Conservation (phyloP, 2,888 invertebrate species). For the Euspilapteryx auroguttella region DNA sequence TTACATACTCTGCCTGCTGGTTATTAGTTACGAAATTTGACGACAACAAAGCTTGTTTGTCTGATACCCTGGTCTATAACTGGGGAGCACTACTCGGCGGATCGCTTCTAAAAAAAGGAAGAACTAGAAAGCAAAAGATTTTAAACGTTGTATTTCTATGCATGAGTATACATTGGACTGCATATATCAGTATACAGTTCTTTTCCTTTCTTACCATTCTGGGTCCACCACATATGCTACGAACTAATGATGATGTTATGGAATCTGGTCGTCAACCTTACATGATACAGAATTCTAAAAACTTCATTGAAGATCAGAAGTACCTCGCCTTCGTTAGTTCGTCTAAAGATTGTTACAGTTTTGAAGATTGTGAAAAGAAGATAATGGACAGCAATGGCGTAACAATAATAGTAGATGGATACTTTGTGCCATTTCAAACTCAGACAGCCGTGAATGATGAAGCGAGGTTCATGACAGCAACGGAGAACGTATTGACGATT, state of each 20-base stretch:
- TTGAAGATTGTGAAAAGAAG: slow-evolving; percentile 17
- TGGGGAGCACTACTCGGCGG: slow-evolving; percentile 33
- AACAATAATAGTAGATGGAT: slow-evolving; percentile 20
- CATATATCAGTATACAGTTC: slow-evolving; percentile 27
- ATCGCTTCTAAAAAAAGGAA: slow-evolving; percentile 18
- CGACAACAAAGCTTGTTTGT: slow-evolving; percentile 13
- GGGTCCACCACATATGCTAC: slow-evolving; percentile 20
- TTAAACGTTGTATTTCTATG: slow-evolving; percentile 25
- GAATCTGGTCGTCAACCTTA: slow-evolving; percentile 20
- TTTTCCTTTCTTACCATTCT: slow-evolving; percentile 33
- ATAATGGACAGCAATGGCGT: slow-evolving; percentile 19
- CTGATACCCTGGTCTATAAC: slow-evolving; percentile 18
- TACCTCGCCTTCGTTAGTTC: slow-evolving; percentile 18
- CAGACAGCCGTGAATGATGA: slow-evolving; percentile 24
- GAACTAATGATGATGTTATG: slow-evolving; percentile 22
- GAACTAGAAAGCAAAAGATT: slow-evolving; percentile 25
- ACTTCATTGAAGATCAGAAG: slow-evolving; percentile 21
- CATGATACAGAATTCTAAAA: slow-evolving; percentile 16
- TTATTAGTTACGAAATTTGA: slow-evolving; percentile 20
- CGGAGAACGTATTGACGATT: slow-evolving; percentile 22
- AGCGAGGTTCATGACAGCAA: slow-evolving; percentile 20
- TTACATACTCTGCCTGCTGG: slow-evolving; percentile 21
- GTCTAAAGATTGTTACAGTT: slow-evolving; percentile 19
- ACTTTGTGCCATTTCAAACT: slow-evolving; percentile 21
- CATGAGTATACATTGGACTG: slow-evolving; percentile 25